A percentile compares a stretch with the other conserved stretches of the same genome.
These are phyloP conservation scores for Brachionus plicatilis DNA, from an alignment of 1,140 invertebrate species.

Conservation along the genomic window DNA sequence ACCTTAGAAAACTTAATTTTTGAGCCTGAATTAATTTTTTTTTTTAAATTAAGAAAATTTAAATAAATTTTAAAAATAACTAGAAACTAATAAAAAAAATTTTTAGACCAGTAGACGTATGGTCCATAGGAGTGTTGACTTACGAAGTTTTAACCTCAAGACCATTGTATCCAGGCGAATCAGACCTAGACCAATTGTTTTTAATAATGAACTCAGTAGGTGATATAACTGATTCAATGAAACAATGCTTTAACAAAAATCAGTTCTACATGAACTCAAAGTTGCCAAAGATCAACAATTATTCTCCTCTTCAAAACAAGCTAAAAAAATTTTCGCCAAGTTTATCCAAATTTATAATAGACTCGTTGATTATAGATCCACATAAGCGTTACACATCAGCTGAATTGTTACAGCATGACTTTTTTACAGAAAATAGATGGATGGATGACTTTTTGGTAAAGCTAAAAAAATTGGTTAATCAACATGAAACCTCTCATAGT, in stretches of 20 bases:
- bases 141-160: constrained; percentile 55
- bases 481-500: not conserved
- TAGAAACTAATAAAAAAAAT: not conserved
- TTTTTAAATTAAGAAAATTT: not conserved
- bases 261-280: constrained; percentile 33
- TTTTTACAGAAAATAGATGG: constrained; percentile 11
- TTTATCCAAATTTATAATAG: constrained; percentile 5
- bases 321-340: constrained; percentile 10
- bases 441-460: constrained; percentile 18
- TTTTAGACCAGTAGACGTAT: constrained; percentile 55
- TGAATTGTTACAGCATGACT: constrained; percentile 20
- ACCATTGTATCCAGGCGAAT: constrained; percentile 56
- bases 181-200: constrained; percentile 57
- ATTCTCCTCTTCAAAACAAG: constrained; percentile 23
- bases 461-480: not conserved
- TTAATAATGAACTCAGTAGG: constrained; percentile 56
- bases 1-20: too few species aligned
- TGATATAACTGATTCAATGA: constrained; percentile 29
- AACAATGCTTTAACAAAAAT: constrained; percentile 24
- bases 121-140: constrained; percentile 55
- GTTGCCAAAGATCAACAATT: constrained; percentile 21
- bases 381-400: constrained; percentile 10
- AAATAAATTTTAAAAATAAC: not conserved
- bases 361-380: constrained; percentile 26
- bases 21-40: not conserved